Evolutionary conservation across 1,140 invertebrate species (phyloP).

Genomic region (Pomacea maculata): DNA sequence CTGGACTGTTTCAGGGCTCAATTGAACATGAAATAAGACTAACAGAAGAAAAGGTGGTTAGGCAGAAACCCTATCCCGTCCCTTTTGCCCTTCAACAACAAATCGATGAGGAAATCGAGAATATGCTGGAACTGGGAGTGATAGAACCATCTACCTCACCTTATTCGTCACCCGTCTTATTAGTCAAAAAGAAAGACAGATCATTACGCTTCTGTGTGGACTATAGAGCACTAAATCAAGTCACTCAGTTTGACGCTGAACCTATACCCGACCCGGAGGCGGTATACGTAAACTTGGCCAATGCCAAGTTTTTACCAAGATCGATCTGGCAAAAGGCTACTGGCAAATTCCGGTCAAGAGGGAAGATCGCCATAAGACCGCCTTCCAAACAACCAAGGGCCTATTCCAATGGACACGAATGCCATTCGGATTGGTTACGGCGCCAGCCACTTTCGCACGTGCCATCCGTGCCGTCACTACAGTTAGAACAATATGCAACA

Average conservation of each 20-base stretch:
- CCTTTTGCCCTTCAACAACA: slow-evolving; percentile 58
- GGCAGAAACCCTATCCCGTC: slow-evolving; percentile 44
- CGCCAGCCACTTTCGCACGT: neutral
- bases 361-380: slow-evolving; percentile 27
- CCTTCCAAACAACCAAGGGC: slow-evolving; percentile 26
- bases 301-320: slow-evolving; percentile 33
- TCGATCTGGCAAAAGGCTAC: slow-evolving; percentile 1
- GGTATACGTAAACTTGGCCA: slow-evolving; percentile 55
- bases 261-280: too few species aligned
- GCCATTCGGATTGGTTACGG: slow-evolving; percentile 11
- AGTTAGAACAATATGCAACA: neutral
- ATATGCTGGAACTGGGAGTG: slow-evolving; percentile 57
- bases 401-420: slow-evolving; percentile 2
- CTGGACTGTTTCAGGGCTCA: slow-evolving; percentile 11
- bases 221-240: too few species aligned
- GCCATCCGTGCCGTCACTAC: neutral
- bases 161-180: slow-evolving; percentile 23
- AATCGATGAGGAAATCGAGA: slow-evolving; percentile 60
- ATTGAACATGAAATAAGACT: slow-evolving; percentile 25
- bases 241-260: too few species aligned
- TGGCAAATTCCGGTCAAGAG: neutral
- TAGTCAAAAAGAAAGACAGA: too few species aligned
- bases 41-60: slow-evolving; percentile 21
- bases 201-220: too few species aligned
- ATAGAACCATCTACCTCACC: slow-evolving; percentile 46